Conservation (phyloP, 1,140 invertebrate genomes). For the Calephelis nemesis region DNA sequence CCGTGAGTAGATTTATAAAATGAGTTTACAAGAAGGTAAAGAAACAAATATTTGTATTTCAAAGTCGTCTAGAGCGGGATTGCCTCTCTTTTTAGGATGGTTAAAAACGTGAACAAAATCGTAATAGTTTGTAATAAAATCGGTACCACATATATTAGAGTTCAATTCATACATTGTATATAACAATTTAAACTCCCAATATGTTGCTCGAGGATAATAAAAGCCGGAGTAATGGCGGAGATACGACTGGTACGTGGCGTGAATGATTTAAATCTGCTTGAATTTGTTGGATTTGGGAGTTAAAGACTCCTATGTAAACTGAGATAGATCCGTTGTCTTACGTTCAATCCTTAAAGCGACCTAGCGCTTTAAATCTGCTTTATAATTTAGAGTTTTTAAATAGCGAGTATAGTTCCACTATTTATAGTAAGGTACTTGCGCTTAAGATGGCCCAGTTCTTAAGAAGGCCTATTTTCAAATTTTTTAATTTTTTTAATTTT, state of each 20-base stretch:
- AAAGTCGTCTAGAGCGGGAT: neutral
- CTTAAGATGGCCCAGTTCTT: no score
- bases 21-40: no score
- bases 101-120: conserved; percentile 9
- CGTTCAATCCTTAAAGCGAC: no score
- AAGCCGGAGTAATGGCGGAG: conserved; percentile 8
- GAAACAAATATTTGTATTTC: no score
- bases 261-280: conserved; percentile 10
- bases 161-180: conserved; percentile 12
- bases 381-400: no score
- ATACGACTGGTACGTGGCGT: conserved; percentile 12
- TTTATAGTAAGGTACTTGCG: no score
- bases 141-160: conserved; percentile 12
- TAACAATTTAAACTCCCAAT: conserved; percentile 17
- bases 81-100: neutral
- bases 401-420: no score
- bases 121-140: conserved; percentile 8
- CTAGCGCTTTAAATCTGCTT: no score
- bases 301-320: neutral
- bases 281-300: conserved; percentile 6
- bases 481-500: no score
- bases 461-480: no score
- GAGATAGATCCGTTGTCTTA: neutral
- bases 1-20: no score
- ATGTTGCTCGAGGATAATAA: conserved; percentile 13